Conservation (phyloP, 92 coral and sea anemone genomes). For the Montipora capitata region DNA sequence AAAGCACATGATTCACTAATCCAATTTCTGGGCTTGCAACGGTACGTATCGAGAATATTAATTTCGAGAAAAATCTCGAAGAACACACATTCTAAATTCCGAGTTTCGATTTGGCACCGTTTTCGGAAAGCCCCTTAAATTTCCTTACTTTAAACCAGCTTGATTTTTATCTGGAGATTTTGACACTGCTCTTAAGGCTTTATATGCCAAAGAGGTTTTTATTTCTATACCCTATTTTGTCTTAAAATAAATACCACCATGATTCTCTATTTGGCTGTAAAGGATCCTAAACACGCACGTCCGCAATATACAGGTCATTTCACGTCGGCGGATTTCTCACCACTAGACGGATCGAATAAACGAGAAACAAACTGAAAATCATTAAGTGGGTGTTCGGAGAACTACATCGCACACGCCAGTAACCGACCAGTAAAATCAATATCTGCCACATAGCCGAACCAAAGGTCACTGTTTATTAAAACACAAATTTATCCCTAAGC, state of each 20-base stretch:
- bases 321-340: no score
- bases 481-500: no score
- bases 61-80: neutral
- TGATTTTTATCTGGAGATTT: neutral
- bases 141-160: constrained; percentile 3
- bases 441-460: no score
- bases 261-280: no score
- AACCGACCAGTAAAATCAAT: no score
- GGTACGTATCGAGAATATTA: constrained; percentile 6
- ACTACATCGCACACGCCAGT: no score
- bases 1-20: neutral
- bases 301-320: no score
- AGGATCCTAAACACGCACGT: no score
- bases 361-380: no score
- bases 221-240: neutral
- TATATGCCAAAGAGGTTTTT: neutral
- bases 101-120: neutral
- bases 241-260: neutral
- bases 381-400: no score
- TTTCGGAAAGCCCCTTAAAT: neutral
- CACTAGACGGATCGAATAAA: no score
- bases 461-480: no score
- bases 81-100: neutral
- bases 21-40: constrained; percentile 15
- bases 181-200: neutral